These are phyloP conservation scores for Rhynchophorus ferrugineus DNA, from an alignment of 1,140 invertebrate genomes.

Conservation along the genomic window DNA sequence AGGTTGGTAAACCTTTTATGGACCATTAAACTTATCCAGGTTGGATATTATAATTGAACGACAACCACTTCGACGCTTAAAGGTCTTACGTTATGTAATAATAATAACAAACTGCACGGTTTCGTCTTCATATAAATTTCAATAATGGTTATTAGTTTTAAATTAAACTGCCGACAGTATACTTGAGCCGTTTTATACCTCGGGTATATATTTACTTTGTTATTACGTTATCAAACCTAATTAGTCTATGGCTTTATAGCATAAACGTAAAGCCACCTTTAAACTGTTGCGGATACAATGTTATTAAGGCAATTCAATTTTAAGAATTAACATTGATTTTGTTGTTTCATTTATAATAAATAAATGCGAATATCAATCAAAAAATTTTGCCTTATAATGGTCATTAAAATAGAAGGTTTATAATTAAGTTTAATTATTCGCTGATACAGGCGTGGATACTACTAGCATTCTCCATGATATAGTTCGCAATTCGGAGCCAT, in stretches of 20 bases:
- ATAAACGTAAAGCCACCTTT: conserved; percentile 13
- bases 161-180: conserved; percentile 15
- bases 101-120: conserved; percentile 11
- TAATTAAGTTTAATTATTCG: no score
- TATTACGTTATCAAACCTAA: conserved; percentile 18
- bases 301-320: no score
- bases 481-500: no score
- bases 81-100: conserved; percentile 8
- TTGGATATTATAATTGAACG: conserved; percentile 12
- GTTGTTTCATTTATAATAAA: no score
- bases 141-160: conserved; percentile 17
- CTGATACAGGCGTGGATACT: no score
- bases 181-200: conserved; percentile 11
- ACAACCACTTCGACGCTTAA: conserved; percentile 11
- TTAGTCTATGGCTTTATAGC: conserved; percentile 9
- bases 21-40: not conserved
- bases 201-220: conserved; percentile 10
- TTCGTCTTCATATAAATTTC: conserved; percentile 8
- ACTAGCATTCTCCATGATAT: no score
- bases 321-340: no score
- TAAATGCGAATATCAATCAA: no score
- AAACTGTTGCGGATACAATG: conserved; percentile 9
- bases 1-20: no score
- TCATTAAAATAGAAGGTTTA: no score
- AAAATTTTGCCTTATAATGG: no score